phyloP scores from a whole-genome alignment of 2,888 invertebrate genomes.

The Trichopria drosophilae region DNA sequence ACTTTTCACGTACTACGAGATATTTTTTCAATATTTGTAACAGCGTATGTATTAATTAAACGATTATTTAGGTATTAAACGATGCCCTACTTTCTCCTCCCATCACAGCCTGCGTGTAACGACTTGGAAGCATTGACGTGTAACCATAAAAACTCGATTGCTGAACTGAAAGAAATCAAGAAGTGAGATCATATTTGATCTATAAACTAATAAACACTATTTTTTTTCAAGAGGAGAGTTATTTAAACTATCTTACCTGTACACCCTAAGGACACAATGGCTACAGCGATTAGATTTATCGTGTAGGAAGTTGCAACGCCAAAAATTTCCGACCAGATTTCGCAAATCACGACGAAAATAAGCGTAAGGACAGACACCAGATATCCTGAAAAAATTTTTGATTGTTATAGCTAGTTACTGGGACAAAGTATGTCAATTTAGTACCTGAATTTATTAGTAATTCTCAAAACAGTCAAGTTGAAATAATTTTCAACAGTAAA shows the following conservation, averaged over 20 bases:
- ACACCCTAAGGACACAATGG: slow-evolving; percentile 84
- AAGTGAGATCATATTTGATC: background rate
- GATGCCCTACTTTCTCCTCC: slow-evolving; percentile 87
- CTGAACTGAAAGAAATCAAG: slow-evolving; percentile 65
- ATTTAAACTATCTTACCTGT: slow-evolving; percentile 63
- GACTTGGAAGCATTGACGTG: slow-evolving; percentile 85
- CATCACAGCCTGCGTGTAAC: slow-evolving; percentile 93
- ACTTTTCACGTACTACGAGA: too few relatives aligned
- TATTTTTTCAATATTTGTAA: too few relatives aligned
- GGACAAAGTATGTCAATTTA: too few relatives aligned
- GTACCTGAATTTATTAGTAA: too few relatives aligned
- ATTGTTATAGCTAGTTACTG: too few relatives aligned
- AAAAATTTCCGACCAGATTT: slow-evolving; percentile 85
- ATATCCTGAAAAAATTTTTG: slow-evolving; percentile 72
- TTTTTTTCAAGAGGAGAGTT: slow-evolving; percentile 5
- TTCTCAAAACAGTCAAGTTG: too few relatives aligned
- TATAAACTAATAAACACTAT: slow-evolving; percentile 3
- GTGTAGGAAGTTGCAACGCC: slow-evolving; percentile 77
- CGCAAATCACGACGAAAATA: slow-evolving; percentile 81
- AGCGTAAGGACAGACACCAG: slow-evolving; percentile 79
- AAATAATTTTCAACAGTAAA: too few relatives aligned
- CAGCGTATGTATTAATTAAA: too few relatives aligned
- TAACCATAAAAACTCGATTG: slow-evolving; percentile 94
- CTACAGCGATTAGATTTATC: slow-evolving; percentile 81
- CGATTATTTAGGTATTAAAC: too few relatives aligned